Evolutionary conservation across 2,888 invertebrate genomes (phyloP).

Genomic region (Crossocerus cetratus): DNA sequence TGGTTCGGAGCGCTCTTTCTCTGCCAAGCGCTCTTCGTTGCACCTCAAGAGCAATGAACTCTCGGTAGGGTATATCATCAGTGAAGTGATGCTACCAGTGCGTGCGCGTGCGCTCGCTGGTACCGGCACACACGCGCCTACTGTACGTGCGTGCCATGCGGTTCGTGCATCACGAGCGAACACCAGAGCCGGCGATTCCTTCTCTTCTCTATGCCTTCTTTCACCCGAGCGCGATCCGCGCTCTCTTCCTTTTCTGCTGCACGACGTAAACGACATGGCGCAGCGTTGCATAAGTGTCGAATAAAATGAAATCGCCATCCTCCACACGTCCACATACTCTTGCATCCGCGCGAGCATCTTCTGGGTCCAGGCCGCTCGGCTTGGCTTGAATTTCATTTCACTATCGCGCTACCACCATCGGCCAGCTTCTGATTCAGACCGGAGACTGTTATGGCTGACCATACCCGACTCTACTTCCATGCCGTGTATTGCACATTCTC

Average conservation of each 20-base stretch:
- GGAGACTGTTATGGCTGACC: no score
- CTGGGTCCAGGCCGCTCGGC: not conserved
- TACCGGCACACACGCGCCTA: no score
- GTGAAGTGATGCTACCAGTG: constrained; percentile 72
- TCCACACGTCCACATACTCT: not conserved
- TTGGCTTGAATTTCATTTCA: no score
- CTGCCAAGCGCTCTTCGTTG: constrained; percentile 56
- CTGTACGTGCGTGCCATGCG: constrained; percentile 14
- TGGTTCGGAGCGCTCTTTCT: constrained; percentile 34
- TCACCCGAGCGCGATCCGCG: constrained; percentile 11
- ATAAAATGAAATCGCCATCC: constrained; percentile 40
- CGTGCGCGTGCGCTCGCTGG: constrained; percentile 24
- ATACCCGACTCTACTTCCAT: no score
- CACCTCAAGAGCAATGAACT: constrained; percentile 75
- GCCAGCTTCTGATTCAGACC: no score
- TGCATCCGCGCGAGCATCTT: not conserved
- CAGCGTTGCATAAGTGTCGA: constrained; percentile 50
- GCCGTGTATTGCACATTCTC: no score
- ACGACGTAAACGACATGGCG: constrained; percentile 12
- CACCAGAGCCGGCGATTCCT: constrained; percentile 19
- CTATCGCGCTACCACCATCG: no score
- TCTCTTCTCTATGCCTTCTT: constrained; percentile 38
- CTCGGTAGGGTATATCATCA: constrained; percentile 73
- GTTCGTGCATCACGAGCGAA: constrained; percentile 19
- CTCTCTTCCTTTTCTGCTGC: constrained; percentile 10